Evolutionary conservation across 1,140 invertebrate species (phyloP), one percentile per base, ranked within the genome.

Genomic region (Drosophila asahinai): DNA sequence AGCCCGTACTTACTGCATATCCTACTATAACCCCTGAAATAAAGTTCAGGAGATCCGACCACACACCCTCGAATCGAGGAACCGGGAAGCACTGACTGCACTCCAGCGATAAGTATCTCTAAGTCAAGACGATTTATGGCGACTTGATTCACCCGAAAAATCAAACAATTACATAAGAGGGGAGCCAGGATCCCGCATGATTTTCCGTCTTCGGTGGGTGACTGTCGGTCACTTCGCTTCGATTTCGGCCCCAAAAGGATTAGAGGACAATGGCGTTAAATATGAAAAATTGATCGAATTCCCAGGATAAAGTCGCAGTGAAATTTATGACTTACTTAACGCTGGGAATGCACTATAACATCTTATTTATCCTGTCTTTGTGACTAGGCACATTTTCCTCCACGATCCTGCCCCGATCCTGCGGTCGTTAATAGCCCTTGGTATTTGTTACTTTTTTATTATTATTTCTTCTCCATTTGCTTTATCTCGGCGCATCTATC

Each of bases 261-360:
- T 90, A 63, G 33, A 76, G 59, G 60, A 89, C 83, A 89, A 82
- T 79, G 67, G 67, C 49, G 58, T 81, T 81, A 90, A 90, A 90
- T 90, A 90, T 90, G 79, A 86, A 82, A 82, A 77, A 84, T 77
- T 76, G 65, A 79, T 64, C 74, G 76, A 70, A 42, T 62, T 72
- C 54, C 61, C 63, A 57, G 89, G 89, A 91, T 90, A 91, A 89
- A 81, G 84, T 90, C 84, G 19, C 8, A 80, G 77, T 81, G 84
- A 89, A 77, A 91, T 91, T 91, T 91, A 91, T 83, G 90, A 89
- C 90, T 86, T 91, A 75, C 47, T 83, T 76, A 89, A 80, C 81
- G 63, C 72, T 45, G n/a, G 51, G 22, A 38, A 36, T 17, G 54
- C 61, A 64, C 61, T 47, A 40, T 40, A 58, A 68, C 40, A 75